Base-by-base conservation (phyloP, 2,797 vertebrate genomes). In the Amblyraja radiata region DNA sequence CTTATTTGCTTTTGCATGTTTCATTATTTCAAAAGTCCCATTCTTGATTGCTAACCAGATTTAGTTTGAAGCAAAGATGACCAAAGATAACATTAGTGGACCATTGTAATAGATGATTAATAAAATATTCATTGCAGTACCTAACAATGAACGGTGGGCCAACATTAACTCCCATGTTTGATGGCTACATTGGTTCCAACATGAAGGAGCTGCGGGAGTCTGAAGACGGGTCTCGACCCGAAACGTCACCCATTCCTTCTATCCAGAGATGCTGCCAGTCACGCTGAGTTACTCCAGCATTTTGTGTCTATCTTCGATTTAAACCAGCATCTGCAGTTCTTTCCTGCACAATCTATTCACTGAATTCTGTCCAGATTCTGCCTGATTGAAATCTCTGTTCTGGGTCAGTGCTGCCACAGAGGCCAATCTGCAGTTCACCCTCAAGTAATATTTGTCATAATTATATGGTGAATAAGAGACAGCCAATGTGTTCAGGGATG, bases 401-500 rank as follows among this genome's bases (percentile, higher is more conserved):
- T 63, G 83, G 58, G 83, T 86, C 83, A 86, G 58, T 65, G 61
- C 83, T 86, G 58, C 32, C 9, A 88, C n/a, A 36, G 63, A 88
- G 16, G 1, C 16, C 84, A 68, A 68, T 18, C n/a, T 18, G 32
- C 84, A 68, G 84, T 88, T 88, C 84, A 68, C n/a, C 84, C 65
- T 63, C 32, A 65, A 18, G 61, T 68, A 65, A 88, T 68, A 68
- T 88, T 88, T 88, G n/a, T 88, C 32, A 25, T 88, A 65, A 88
- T 65, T 65, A 9, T 36, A 68, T 63, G 32, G 63, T 32, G 16
- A 10, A 88, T 36, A 68, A 68, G 68, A 88, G 84, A 18, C n/a
- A 88, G n/a, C 3, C 1, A 68, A 88, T 32, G n/a, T 32, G 7
- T 36, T 88, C 14, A 21, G n/a, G 61, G 63, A 68, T n/a, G 16